These are phyloP conservation scores for Anoplophora glabripennis DNA, from an alignment of 1,140 invertebrate genomes.

Conservation along the genomic window DNA sequence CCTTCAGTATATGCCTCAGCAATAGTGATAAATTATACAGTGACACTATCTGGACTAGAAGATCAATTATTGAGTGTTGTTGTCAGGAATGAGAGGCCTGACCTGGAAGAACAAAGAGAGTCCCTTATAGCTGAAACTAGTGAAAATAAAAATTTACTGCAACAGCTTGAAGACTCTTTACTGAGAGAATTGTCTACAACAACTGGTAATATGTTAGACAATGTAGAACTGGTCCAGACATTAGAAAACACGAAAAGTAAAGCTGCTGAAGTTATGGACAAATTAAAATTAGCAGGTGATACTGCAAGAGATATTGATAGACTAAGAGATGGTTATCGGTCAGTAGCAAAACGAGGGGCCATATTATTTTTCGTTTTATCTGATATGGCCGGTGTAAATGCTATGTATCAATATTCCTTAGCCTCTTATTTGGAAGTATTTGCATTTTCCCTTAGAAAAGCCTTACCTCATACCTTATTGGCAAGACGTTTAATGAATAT, in stretches of 20 bases:
- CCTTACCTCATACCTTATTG: conserved; percentile 71
- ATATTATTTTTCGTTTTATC: conserved; percentile 86
- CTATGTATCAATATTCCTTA: conserved; percentile 91
- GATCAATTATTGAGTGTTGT: conserved; percentile 86
- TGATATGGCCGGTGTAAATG: conserved; percentile 80
- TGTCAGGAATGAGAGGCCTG: conserved; percentile 75
- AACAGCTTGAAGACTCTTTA: conserved; percentile 78
- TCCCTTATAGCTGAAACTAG: conserved; percentile 79
- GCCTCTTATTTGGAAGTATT: conserved; percentile 79
- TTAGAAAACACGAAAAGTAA: conserved; percentile 87
- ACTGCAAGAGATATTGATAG: conserved; percentile 78
- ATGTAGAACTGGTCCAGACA: conserved; percentile 78
- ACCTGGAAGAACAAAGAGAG: conserved; percentile 84
- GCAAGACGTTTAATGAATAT: conserved; percentile 74
- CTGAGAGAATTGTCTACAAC: conserved; percentile 78
- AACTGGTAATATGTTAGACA: conserved; percentile 88
- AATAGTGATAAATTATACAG: conserved; percentile 87
- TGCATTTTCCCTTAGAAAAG: conserved; percentile 71
- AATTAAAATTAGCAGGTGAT: conserved; percentile 67
- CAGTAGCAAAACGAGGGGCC: conserved; percentile 78
- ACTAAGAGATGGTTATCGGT: conserved; percentile 75
- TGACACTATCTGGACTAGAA: conserved; percentile 80
- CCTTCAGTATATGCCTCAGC: conserved; percentile 82
- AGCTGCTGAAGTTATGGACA: conserved; percentile 67
- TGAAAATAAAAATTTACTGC: conserved; percentile 77